Evolutionary conservation across 2,888 invertebrate genomes (phyloP), one percentile per base, ranked within the genome.

Genomic region (Penaeus monodon): DNA sequence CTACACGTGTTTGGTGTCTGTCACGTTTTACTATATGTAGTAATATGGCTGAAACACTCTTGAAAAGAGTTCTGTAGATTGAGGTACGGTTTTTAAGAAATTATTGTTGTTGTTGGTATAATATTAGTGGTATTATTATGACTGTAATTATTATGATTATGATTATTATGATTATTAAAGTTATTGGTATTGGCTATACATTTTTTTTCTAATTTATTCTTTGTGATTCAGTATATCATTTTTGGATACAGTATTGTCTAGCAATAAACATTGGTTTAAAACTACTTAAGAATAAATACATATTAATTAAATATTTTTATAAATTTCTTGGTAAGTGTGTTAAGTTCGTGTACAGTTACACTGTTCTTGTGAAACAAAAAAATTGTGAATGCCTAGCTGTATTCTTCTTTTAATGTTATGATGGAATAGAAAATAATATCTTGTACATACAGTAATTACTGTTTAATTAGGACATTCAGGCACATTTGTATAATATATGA

Each of bases 181-280:
- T 24, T 73, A 38, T 73, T 73, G 73, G 27, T 27, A 73, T 27
- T 73, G 29, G 73, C 20, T 33, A 29, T 73, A 22, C 7, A 38
- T 73, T 73, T 27, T 73, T 38, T 73, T n/a, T 49, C 14, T 14
- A 29, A 22, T 73, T 73, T 73, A 24, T 73, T 27, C 12, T 73
- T 73, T 73, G 73, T 73, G 27, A 73, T 73, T 73, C 10, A 38
- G 29, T 73, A 33, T 73, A 20, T 38, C 38, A 6, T 73, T 27
- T 20, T 10, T 73, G 73, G 20, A 73, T 81, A 65, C 66, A 44
- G 81, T 81, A 24, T 81, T 22, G 66, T 44, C 68, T 81, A 81
- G 81, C 81, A 81, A 81, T 81, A 81, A 81, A 66, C 44, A 81
- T 66, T 44, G 64, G 81, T 49, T 68, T 65, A 81, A n/a, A 77